Base-by-base conservation (phyloP, 2,888 invertebrate species). In the Cheilosia urbana region DNA sequence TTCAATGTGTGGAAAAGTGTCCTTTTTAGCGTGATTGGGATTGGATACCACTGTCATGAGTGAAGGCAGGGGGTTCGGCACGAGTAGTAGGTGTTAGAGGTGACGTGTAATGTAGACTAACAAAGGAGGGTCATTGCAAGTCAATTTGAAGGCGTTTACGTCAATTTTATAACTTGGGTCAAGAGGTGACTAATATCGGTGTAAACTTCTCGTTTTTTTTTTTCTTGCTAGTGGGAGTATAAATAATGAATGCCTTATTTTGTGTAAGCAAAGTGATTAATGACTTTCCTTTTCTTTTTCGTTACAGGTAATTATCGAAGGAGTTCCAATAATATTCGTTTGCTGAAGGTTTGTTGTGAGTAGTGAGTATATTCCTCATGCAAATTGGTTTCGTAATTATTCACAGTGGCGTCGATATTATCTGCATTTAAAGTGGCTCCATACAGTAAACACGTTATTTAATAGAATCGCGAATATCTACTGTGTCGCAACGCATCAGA, bases 1-100 rank as follows among this genome's bases (percentile, higher is more conserved):
- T 87, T 87, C 87, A 87, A 73, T 79, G 83, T 75, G 76, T 87
- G 79, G 82, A 87, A 87, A 76, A 87, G 87, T 83, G 75, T 81
- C 85, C 81, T 77, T 85, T 77, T 47, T 57, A 62, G 55, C 55
- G 85, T 77, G 76, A 71, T 85, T 60, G 76, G 71, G 45, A 80
- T 51, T 72, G 71, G 71, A 65, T 72, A 75, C 65, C 45, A 51
- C 19, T 62, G 40, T 47, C 55, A 55, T 81, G 69, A 73, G 60
- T 57, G 58, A 37, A 58, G 72, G 83, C 72, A 73, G 73, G 65
- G 45, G 13, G 40, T 9, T 6, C 13, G 15, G 13, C 27, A 9
- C 37, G n/a, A 17, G n/a, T 30, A 27, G 53, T 60, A 53, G 45
- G 45, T 57, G 71, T 27, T 37, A n/a, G 24, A n/a, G 37, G 19